Conservation (phyloP, 2,797 vertebrate species). For the Hapalemur alaotrensis region DNA sequence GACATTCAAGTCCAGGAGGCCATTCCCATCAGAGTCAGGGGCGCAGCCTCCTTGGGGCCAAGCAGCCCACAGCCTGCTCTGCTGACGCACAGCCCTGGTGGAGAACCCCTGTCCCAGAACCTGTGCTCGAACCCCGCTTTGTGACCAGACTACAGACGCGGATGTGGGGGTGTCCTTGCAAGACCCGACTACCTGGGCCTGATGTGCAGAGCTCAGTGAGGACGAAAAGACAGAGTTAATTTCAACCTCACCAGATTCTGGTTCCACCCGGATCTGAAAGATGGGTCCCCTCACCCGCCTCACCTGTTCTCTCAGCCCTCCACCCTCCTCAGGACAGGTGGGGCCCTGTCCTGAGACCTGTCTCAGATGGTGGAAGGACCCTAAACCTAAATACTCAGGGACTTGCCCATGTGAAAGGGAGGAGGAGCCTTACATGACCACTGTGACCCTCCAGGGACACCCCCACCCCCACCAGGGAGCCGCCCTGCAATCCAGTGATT, state of each 20-base stretch:
- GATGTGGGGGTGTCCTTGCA: background rate
- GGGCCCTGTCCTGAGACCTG: background rate
- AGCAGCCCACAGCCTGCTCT: background rate
- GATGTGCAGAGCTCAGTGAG: background rate
- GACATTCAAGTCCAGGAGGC: background rate
- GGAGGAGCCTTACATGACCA: background rate
- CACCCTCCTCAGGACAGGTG: too few species aligned
- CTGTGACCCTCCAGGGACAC: background rate
- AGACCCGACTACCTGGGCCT: background rate
- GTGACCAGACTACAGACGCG: background rate
- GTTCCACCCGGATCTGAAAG: background rate
- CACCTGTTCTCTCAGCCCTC: background rate
- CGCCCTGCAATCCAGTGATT: background rate
- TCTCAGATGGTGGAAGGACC: background rate
- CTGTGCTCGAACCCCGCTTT: accelerated
- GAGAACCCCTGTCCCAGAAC: background rate
- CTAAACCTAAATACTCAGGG: background rate
- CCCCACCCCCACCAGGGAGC: background rate
- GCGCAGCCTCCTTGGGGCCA: accelerated
- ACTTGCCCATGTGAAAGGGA: background rate
- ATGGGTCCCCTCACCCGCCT: background rate
- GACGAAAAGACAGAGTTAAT: background rate
- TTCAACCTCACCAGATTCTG: background rate
- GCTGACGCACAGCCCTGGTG: background rate
- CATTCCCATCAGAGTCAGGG: background rate